Evolutionary conservation across 2,113 vertebrate species (phyloP).

Genomic region (Protobothrops flavoviridis): DNA sequence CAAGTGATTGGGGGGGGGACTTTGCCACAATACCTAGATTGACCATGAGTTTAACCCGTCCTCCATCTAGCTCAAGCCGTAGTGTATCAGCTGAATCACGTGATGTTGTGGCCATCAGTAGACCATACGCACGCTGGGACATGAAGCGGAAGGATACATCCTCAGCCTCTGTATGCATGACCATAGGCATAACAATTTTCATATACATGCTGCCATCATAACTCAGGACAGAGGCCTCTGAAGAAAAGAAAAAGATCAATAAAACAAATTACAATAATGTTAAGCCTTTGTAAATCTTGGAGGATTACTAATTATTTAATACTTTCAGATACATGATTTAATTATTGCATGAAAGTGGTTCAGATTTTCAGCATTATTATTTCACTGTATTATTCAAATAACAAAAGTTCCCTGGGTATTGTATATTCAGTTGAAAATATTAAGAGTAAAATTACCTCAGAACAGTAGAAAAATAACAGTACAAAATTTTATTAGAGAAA

Average conservation of each 20-base stretch:
- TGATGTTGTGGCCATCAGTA: conserved; percentile 93
- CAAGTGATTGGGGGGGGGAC: conserved; percentile 49
- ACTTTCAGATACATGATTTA: background rate
- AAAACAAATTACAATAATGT: background rate
- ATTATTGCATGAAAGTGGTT: background rate
- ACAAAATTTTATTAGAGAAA: background rate
- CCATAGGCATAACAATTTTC: conserved; percentile 92
- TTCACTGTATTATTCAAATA: background rate
- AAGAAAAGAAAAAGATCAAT: conserved; percentile 21
- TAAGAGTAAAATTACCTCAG: background rate
- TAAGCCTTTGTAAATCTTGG: background rate
- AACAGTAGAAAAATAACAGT: background rate
- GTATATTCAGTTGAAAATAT: background rate
- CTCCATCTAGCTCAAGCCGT: conserved; percentile 91
- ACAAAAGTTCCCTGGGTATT: background rate
- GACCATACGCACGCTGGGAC: conserved; percentile 93
- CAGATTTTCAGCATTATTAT: background rate
- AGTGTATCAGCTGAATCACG: conserved; percentile 92
- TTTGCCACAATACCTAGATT: conserved; percentile 95
- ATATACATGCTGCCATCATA: conserved; percentile 98
- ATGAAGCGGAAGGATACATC: conserved; percentile 96
- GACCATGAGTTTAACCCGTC: conserved; percentile 94
- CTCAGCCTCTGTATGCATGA: conserved; percentile 95
- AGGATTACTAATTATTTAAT: background rate
- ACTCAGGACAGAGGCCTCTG: conserved; percentile 94